Percentiles rank a stretch among this genome's conserved stretches.
Conservation (phyloP, 2,888 invertebrate genomes). For the Crossocerus cetratus region DNA sequence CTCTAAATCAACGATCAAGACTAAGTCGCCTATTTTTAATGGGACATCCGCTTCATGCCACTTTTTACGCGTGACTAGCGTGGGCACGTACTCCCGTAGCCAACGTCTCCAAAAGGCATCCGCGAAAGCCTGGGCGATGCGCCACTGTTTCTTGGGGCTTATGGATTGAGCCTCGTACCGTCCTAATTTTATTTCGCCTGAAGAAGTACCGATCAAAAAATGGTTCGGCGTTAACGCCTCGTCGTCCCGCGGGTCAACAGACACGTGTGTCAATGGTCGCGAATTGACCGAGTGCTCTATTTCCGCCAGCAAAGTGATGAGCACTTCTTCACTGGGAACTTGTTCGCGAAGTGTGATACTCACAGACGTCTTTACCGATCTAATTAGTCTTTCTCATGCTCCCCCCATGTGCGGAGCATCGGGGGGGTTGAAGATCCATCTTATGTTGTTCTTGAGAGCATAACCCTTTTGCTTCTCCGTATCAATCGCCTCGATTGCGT, state of each 20-base stretch:
- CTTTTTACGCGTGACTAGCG: too few relatives aligned
- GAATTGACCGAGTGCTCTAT: constrained; percentile 1
- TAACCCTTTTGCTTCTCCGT: neutral
- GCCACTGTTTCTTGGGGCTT: too few relatives aligned
- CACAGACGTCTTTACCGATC: neutral
- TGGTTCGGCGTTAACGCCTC: neutral
- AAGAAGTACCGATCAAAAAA: neutral
- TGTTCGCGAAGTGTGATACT: neutral
- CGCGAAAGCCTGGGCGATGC: too few relatives aligned
- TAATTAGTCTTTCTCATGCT: neutral
- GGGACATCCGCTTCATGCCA: too few relatives aligned
- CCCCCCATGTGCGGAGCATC: constrained; percentile 6
- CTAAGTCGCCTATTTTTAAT: too few relatives aligned
- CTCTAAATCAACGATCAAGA: too few relatives aligned
- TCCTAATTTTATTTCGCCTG: neutral
- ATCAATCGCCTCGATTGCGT: neutral
- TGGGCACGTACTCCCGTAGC: too few relatives aligned
- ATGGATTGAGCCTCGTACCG: too few relatives aligned
- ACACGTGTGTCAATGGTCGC: neutral
- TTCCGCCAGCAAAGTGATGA: neutral
- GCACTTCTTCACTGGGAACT: neutral
- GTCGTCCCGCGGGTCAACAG: neutral
- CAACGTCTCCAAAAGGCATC: too few relatives aligned
- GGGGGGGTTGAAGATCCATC: constrained; percentile 2
- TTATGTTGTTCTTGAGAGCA: neutral